phyloP scores from a whole-genome alignment of 2,888 invertebrate genomes.

The Steromphala cineraria region DNA sequence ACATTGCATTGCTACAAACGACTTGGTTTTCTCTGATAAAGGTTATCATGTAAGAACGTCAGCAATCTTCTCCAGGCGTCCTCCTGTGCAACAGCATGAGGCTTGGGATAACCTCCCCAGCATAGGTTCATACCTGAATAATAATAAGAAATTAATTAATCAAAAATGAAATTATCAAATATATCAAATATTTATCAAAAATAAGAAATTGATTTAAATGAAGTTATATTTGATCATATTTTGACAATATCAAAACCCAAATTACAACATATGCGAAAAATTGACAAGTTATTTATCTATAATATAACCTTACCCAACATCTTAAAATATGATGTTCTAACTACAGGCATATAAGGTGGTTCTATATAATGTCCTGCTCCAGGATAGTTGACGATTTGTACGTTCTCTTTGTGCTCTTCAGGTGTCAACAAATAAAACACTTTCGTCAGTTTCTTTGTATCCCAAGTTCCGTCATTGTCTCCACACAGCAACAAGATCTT shows the following conservation, averaged over 20 bases:
- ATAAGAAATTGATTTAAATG: too few relatives aligned
- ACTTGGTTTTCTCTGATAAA: neutral
- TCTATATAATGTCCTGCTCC: conserved; percentile 51
- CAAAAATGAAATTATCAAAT: too few relatives aligned
- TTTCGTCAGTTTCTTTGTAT: neutral
- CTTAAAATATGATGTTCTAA: neutral
- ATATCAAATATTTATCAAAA: too few relatives aligned
- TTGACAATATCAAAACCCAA: too few relatives aligned
- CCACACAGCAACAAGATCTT: neutral
- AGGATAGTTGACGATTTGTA: neutral
- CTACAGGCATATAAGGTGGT: conserved; percentile 45
- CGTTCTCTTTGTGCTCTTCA: neutral
- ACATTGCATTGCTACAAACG: too few relatives aligned
- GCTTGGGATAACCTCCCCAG: neutral
- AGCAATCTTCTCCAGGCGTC: conserved; percentile 5
- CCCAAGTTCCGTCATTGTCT: neutral
- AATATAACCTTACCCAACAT: neutral
- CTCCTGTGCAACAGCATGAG: neutral
- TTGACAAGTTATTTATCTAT: too few relatives aligned
- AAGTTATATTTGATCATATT: too few relatives aligned
- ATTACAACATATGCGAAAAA: too few relatives aligned
- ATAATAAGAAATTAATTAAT: neutral
- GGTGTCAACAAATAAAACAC: neutral
- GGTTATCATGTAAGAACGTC: neutral
- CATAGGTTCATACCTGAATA: neutral